Evolutionary conservation across 2,113 vertebrate genomes (phyloP).

Genomic region (Rhipidura dahli): DNA sequence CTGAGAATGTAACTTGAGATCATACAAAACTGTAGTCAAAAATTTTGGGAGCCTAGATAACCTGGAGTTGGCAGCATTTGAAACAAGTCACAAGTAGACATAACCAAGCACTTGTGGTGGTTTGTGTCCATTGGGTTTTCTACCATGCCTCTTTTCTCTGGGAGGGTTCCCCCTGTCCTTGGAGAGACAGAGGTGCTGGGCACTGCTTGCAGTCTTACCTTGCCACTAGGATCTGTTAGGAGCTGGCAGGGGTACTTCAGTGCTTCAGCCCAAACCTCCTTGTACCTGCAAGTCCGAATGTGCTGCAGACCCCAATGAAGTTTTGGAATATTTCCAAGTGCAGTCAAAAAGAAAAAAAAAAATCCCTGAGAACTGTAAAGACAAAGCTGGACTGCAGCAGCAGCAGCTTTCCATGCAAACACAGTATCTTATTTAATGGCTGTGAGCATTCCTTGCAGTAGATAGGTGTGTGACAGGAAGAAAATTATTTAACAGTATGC

Average conservation of each 20-base stretch:
- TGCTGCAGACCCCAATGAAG: not conserved
- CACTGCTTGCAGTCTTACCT: not conserved
- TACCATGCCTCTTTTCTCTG: rapidly evolving
- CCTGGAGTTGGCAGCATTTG: not conserved
- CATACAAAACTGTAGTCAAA: not conserved
- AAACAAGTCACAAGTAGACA: not conserved
- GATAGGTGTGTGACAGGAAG: not conserved
- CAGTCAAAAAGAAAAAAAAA: too few species aligned
- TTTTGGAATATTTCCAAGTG: not conserved
- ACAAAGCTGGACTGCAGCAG: not conserved
- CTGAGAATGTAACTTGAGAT: not conserved
- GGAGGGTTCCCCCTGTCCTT: rapidly evolving
- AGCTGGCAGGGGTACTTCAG: not conserved
- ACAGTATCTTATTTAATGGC: not conserved
- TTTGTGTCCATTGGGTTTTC: rapidly evolving
- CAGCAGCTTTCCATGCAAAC: not conserved
- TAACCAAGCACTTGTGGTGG: not conserved
- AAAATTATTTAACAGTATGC: not conserved
- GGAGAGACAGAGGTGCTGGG: not conserved
- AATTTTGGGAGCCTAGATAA: not conserved
- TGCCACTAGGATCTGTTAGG: rapidly evolving
- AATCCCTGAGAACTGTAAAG: not conserved
- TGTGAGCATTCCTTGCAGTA: not conserved
- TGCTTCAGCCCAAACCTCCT: not conserved
- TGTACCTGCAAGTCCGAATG: not conserved